Base-by-base conservation (phyloP, 2,797 vertebrate genomes). In the Karalla daura region DNA sequence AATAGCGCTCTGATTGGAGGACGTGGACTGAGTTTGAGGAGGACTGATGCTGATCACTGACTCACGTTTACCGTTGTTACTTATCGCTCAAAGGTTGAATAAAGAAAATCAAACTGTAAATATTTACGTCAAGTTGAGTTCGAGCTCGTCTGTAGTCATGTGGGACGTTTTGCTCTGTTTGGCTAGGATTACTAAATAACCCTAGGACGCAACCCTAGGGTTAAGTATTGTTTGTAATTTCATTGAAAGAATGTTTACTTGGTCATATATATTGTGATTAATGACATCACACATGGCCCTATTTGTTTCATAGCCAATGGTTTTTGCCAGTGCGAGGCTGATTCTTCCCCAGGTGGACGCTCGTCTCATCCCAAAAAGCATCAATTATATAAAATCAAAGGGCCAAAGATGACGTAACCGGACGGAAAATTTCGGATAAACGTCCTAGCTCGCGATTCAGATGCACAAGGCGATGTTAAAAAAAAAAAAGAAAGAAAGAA, bases 401-500 rank as follows among this genome's bases (percentile, higher is more conserved):
- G 33, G 51, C 54, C 21, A 12, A 12, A 51, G 25, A n/a, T 1
- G 3, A 6, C 1, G 8, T 15, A 14, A 25, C 44, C 18, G 9
- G 1, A 30, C 18, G 5, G 56, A n/a, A 23, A 13, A 32, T 47
- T n/a, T 12, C 7, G 1, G 37, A 17, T 21, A 24, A 44, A 24
- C n/a, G 5, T 14, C 0, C 18, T 12, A 1, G 18, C 4, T 52
- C 17, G 70, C 24, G 53, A 51, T 12, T 1, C 53, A 60, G 21
- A 47, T 47, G 61, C 20, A 60, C 5, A 12, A 54, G 68, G 52
- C 41, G 45, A 70, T 11, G 33, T 55, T n/a, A n/a, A n/a, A n/a
- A n/a, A n/a, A n/a, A n/a, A n/a, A n/a, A n/a, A n/a, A n/a, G n/a
- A n/a, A n/a, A n/a, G n/a, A 15, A 40, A 58, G 13, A 18, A 51